Evolutionary conservation across 2,888 invertebrate genomes (phyloP).

Genomic region (Agrilus biguttatus): DNA sequence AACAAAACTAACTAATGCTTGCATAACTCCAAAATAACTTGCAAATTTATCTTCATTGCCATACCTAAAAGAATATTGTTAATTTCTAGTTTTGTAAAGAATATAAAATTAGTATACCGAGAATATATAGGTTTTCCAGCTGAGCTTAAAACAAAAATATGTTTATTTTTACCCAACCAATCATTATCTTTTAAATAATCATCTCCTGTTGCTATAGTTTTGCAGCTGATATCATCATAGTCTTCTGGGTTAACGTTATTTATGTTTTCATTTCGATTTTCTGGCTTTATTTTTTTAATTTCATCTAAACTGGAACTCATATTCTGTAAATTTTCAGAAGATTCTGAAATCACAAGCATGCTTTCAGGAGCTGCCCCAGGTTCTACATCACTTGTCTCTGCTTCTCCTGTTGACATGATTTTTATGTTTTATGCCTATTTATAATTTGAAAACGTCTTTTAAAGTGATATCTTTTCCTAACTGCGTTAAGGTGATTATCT

Average conservation of each 20-base stretch:
- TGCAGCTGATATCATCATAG: constrained; percentile 9
- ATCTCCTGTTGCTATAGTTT: constrained; percentile 20
- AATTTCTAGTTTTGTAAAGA: constrained; percentile 8
- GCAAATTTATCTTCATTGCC: constrained; percentile 90
- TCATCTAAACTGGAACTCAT: constrained; percentile 51
- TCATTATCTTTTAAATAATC: constrained; percentile 56
- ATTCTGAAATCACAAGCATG: constrained; percentile 56
- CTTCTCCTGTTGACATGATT: too few relatives aligned
- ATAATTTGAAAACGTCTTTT: too few relatives aligned
- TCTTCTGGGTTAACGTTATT: constrained; percentile 16
- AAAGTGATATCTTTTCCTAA: too few relatives aligned
- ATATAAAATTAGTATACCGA: constrained; percentile 35
- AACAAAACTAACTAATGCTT: constrained; percentile 83
- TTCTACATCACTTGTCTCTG: constrained; percentile 24
- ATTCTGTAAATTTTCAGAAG: constrained; percentile 53
- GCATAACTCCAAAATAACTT: constrained; percentile 87
- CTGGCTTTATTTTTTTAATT: constrained; percentile 38
- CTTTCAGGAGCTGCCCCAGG: constrained; percentile 50
- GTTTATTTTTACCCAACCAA: constrained; percentile 72
- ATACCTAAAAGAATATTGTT: constrained; percentile 39
- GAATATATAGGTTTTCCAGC: constrained; percentile 97
- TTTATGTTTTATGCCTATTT: too few relatives aligned
- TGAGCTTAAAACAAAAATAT: constrained; percentile 87
- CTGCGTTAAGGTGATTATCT: too few relatives aligned
- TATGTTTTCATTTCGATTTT: constrained; percentile 15